These are phyloP conservation scores for Pantala flavescens DNA, from an alignment of 1,140 invertebrate genomes.

Conservation along the genomic window DNA sequence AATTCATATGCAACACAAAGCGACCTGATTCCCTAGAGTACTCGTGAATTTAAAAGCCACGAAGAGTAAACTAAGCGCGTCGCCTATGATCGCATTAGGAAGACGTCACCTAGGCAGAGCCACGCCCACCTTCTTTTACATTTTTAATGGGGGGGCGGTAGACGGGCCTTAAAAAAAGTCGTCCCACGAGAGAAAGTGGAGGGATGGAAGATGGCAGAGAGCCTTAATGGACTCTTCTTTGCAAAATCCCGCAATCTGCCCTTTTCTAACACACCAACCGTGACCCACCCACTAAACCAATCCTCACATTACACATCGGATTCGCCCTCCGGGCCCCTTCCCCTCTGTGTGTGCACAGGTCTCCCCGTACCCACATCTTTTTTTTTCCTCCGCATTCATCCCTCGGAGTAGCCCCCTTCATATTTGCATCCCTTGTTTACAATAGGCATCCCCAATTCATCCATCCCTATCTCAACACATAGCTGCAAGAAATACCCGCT, in stretches of 20 bases:
- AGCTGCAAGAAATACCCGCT: no score
- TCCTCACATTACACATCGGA: not conserved
- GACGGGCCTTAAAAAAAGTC: not conserved
- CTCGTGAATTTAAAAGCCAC: no score
- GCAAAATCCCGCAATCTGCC: slow-evolving; percentile 3
- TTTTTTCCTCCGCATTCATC: not conserved
- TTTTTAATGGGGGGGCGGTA: not conserved
- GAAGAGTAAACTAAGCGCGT: no score
- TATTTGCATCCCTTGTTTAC: slow-evolving; percentile 2
- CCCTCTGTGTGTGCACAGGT: not conserved
- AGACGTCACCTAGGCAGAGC: no score
- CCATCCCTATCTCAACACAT: no score
- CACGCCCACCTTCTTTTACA: not conserved
- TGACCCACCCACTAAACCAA: not conserved
- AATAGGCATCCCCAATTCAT: no score
- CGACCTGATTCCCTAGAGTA: no score
- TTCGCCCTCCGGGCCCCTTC: not conserved
- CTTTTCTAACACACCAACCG: not conserved
- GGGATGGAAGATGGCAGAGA: not conserved
- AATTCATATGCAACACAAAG: no score
- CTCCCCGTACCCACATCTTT: not conserved
- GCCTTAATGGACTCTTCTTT: not conserved
- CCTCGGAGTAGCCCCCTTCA: not conserved
- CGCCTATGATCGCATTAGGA: no score
- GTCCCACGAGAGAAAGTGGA: not conserved